Percentiles rank a stretch among this genome's conserved stretches.
Conservation (phyloP, 2,797 vertebrate genomes). For the Semaprochilodus insignis region DNA sequence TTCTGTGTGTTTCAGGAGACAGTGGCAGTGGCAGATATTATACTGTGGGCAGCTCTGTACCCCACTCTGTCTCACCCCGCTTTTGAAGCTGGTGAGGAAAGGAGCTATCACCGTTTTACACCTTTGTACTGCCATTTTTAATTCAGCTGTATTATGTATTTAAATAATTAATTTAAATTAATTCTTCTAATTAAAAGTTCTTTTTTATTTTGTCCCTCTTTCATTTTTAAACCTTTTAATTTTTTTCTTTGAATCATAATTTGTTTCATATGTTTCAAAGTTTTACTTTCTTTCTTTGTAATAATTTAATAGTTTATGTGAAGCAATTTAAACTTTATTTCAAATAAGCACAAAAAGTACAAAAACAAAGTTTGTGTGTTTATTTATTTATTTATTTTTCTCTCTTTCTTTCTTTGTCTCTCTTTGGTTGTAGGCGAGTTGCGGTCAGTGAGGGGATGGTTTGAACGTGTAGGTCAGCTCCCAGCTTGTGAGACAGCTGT, state of each 20-base stretch:
- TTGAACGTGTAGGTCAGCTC: slow-evolving; percentile 78
- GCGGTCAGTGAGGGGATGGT: slow-evolving; percentile 80
- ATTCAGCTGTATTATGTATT: background rate
- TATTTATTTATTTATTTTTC: too few species aligned
- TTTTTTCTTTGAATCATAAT: background rate
- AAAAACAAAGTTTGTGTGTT: too few species aligned
- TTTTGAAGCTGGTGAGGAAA: slow-evolving; percentile 65
- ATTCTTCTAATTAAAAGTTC: too few species aligned
- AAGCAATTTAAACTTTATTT: background rate
- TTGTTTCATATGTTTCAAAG: background rate
- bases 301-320: background rate
- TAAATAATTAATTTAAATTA: background rate
- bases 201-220: background rate
- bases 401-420: background rate
- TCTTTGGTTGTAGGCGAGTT: slow-evolving; percentile 74
- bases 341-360: too few species aligned
- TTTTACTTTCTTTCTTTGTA: background rate
- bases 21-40: slow-evolving; percentile 84
- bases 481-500: slow-evolving; percentile 80
- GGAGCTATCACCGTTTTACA: background rate
- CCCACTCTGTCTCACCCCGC: slow-evolving; percentile 78
- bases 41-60: slow-evolving; percentile 86
- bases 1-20: slow-evolving; percentile 74
- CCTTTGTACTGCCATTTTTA: background rate
- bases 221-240: background rate